phyloP scores from a whole-genome alignment of 1,140 invertebrate genomes.

The Drosophila tsacasi region DNA sequence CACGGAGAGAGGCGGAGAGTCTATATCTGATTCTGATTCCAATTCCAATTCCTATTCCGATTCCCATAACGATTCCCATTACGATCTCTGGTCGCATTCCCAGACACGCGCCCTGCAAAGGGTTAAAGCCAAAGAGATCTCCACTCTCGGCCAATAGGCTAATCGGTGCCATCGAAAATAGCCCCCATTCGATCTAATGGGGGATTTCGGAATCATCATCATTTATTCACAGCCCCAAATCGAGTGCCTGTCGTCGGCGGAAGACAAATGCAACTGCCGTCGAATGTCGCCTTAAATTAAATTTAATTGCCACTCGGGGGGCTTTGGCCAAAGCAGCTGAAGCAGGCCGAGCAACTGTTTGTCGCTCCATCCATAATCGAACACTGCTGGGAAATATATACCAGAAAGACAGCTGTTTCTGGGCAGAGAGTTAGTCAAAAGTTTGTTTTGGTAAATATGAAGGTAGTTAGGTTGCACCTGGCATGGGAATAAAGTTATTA shows the following conservation, averaged over 20 bases:
- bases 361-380: background rate
- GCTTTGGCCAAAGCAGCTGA: slow-evolving; percentile 53
- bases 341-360: slow-evolving; percentile 39
- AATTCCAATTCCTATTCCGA: slow-evolving; percentile 5
- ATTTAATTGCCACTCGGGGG: slow-evolving; percentile 54
- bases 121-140: slow-evolving; percentile 60
- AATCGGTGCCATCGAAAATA: slow-evolving; percentile 59
- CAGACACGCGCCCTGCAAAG: slow-evolving; percentile 41
- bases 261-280: slow-evolving; percentile 33
- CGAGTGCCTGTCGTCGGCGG: slow-evolving; percentile 8
- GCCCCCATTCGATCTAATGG: slow-evolving; percentile 24
- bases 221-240: slow-evolving; percentile 9
- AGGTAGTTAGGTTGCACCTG: slow-evolving; percentile 14
- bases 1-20: slow-evolving; percentile 36
- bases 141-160: slow-evolving; percentile 53
- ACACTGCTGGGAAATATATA: background rate
- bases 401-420: slow-evolving; percentile 24
- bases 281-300: slow-evolving; percentile 60
- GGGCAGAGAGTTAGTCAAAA: background rate
- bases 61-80: slow-evolving; percentile 20
- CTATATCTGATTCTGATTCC: slow-evolving; percentile 8
- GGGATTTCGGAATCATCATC: slow-evolving; percentile 20
- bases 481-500: background rate
- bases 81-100: slow-evolving; percentile 11
- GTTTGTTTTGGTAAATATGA: slow-evolving; percentile 10